Conservation (phyloP, 2,797 vertebrate species). For the Periophthalmus magnuspinnatus region DNA sequence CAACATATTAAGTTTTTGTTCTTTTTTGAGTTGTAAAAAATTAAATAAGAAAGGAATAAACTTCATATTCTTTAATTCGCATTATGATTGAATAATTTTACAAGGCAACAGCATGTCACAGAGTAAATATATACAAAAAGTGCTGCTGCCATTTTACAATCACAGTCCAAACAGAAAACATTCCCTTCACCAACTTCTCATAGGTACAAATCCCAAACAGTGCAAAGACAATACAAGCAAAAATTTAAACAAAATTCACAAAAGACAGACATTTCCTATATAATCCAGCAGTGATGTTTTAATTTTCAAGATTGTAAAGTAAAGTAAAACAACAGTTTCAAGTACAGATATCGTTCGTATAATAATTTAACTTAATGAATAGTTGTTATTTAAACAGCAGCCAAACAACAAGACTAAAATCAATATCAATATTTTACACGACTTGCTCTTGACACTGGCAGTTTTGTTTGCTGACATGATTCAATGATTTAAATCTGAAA, state of each 20-base stretch:
- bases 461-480: conserved; percentile 2
- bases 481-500: conserved; percentile 9
- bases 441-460: conserved; percentile 40
- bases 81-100: conserved; percentile 44
- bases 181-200: conserved; percentile 19
- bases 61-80: conserved; percentile 61
- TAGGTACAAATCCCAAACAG: conserved; percentile 21
- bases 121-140: conserved; percentile 46
- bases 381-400: conserved; percentile 38
- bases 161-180: conserved; percentile 43
- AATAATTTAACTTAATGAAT: conserved; percentile 36
- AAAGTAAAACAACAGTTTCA: conserved; percentile 50
- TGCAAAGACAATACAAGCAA: conserved; percentile 62
- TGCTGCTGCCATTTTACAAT: conserved; percentile 41
- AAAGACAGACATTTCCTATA: conserved; percentile 35
- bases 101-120: conserved; percentile 34
- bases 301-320: conserved; percentile 37
- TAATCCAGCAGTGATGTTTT: conserved; percentile 30
- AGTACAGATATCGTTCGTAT: conserved; percentile 37
- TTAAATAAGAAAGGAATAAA: conserved; percentile 2
- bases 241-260: conserved; percentile 35
- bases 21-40: neutral
- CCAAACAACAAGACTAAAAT: conserved; percentile 35
- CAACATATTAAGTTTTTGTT: too few species aligned
- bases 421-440: conserved; percentile 18